Evolutionary conservation across 2,888 invertebrate species (phyloP).

Genomic region (Sesamia inferens): DNA sequence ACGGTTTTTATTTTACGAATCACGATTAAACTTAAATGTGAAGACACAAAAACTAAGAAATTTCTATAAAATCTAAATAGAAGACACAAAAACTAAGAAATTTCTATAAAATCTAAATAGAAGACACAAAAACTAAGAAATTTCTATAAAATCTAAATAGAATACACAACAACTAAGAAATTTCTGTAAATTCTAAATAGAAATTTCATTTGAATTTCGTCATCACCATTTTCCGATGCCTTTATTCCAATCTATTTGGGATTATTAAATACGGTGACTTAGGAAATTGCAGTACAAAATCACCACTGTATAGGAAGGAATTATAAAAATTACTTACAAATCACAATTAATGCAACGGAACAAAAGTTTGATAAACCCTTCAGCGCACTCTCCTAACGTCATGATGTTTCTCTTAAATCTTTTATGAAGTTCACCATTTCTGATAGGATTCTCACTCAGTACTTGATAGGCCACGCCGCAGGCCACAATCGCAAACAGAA

Average conservation of each 20-base stretch:
- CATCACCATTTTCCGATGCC: no score
- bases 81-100: background rate
- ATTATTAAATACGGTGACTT: no score
- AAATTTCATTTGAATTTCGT: background rate
- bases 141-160: background rate
- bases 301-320: background rate
- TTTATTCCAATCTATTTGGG: no score
- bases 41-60: background rate
- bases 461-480: background rate
- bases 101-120: background rate
- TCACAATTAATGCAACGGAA: background rate
- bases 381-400: background rate
- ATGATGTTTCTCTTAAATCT: background rate
- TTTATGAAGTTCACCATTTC: background rate
- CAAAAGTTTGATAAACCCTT: background rate
- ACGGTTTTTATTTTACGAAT: no score
- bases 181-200: background rate
- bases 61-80: background rate
- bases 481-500: background rate
- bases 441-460: background rate
- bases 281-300: background rate
- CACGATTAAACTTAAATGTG: background rate
- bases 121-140: background rate
- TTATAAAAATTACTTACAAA: conserved; percentile 9
- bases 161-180: background rate